Evolutionary conservation across 2,888 invertebrate species (phyloP).

Genomic region (Lacanobia oleracea): DNA sequence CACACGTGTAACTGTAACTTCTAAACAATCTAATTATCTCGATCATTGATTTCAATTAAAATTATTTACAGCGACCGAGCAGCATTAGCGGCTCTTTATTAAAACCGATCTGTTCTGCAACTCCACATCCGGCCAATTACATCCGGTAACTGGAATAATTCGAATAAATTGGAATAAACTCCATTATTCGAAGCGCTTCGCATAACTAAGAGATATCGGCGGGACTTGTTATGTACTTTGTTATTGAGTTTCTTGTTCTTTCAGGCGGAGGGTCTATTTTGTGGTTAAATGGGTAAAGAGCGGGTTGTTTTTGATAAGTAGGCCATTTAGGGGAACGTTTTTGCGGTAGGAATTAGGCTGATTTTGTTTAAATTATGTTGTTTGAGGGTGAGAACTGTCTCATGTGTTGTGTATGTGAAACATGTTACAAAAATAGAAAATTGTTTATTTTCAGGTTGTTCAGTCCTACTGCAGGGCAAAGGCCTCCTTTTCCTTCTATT

Average conservation of each 20-base stretch:
- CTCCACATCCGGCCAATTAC: constrained; percentile 52
- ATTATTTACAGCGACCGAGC: constrained; percentile 39
- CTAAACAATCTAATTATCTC: constrained; percentile 35
- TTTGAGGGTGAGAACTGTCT: background rate
- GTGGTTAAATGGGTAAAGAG: constrained; percentile 44
- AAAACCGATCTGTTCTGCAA: constrained; percentile 47
- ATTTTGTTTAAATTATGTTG: constrained; percentile 35
- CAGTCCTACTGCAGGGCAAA: too few species aligned
- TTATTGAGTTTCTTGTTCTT: constrained; percentile 47
- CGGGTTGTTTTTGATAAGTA: constrained; percentile 49
- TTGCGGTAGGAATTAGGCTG: constrained; percentile 18
- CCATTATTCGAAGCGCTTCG: constrained; percentile 52
- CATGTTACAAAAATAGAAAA: too few species aligned
- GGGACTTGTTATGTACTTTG: constrained; percentile 45
- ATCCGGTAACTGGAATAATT: constrained; percentile 44
- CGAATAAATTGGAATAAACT: constrained; percentile 48
- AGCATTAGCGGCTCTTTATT: constrained; percentile 44
- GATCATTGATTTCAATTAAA: constrained; percentile 51
- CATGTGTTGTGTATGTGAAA: background rate
- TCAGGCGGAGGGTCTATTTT: constrained; percentile 20
- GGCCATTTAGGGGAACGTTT: constrained; percentile 24
- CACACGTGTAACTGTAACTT: constrained; percentile 2
- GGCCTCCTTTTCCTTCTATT: too few species aligned
- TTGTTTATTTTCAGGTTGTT: too few species aligned
- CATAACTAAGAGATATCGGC: constrained; percentile 55